Conservation (phyloP, 2,888 invertebrate species). For the Pristionchus fissidentatus region DNA sequence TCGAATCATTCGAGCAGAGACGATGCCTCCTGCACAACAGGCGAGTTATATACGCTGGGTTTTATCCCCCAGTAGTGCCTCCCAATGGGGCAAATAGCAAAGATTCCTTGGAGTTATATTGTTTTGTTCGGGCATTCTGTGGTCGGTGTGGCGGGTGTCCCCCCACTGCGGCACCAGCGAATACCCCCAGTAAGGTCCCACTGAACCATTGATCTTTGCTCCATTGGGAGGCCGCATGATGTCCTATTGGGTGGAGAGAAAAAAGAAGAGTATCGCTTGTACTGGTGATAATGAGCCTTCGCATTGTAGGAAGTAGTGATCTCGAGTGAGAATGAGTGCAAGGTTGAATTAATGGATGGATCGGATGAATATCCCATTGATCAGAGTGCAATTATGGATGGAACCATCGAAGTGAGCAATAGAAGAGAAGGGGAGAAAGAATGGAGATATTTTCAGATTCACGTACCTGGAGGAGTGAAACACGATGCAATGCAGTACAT, state of each 20-base stretch:
- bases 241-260: not conserved
- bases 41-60: no score
- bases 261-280: no score
- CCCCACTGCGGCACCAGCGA: no score
- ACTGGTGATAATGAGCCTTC: not conserved
- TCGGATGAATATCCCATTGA: not conserved
- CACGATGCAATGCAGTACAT: slow-evolving; percentile 40
- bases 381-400: slow-evolving; percentile 10
- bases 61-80: no score
- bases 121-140: no score
- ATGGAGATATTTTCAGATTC: slow-evolving; percentile 33
- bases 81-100: no score
- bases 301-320: slow-evolving; percentile 16
- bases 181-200: no score
- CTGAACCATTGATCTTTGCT: no score
- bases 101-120: no score
- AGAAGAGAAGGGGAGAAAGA: not conserved
- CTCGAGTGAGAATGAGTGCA: not conserved
- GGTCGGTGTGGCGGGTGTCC: no score
- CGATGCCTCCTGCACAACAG: not conserved
- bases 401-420: slow-evolving; percentile 38
- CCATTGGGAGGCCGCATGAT: no score
- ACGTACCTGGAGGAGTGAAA: slow-evolving; percentile 48
- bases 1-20: not conserved
- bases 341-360: not conserved